These are phyloP conservation scores for Manis javanica DNA, from an alignment of 2,797 vertebrate species.

Conservation along the genomic window DNA sequence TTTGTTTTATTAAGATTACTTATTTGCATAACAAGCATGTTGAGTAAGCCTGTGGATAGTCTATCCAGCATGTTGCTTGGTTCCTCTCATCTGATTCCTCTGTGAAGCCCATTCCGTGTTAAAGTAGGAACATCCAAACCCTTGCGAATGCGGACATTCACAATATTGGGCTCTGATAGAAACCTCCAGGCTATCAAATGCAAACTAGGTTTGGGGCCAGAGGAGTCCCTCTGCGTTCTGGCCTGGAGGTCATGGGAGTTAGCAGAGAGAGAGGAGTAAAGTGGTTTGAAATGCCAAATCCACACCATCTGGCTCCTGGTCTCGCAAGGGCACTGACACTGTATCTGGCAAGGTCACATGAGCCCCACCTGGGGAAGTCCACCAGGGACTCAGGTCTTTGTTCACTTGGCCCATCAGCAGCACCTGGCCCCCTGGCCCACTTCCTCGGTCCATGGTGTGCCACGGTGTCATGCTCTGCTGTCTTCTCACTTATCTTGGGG, in stretches of 20 bases:
- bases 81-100: neutral
- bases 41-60: neutral
- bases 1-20: neutral
- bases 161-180: neutral
- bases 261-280: neutral
- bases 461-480: fast-evolving
- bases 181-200: neutral
- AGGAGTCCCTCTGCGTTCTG: neutral
- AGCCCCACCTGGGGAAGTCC: neutral
- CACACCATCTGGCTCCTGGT: neutral
- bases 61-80: neutral
- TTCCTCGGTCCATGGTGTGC: neutral
- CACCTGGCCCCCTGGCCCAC: fast-evolving
- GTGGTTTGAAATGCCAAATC: neutral
- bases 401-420: neutral
- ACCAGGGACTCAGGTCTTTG: neutral
- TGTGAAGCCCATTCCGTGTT: neutral
- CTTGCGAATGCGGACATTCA: neutral
- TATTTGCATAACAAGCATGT: too few relatives aligned
- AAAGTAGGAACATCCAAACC: neutral
- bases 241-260: neutral
- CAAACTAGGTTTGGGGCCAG: neutral
- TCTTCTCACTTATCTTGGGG: neutral
- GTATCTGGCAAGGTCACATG: neutral
- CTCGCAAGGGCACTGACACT: too few relatives aligned